Evolutionary conservation across 2,113 vertebrate species (phyloP).

Genomic region (Ceyx margarethae): DNA sequence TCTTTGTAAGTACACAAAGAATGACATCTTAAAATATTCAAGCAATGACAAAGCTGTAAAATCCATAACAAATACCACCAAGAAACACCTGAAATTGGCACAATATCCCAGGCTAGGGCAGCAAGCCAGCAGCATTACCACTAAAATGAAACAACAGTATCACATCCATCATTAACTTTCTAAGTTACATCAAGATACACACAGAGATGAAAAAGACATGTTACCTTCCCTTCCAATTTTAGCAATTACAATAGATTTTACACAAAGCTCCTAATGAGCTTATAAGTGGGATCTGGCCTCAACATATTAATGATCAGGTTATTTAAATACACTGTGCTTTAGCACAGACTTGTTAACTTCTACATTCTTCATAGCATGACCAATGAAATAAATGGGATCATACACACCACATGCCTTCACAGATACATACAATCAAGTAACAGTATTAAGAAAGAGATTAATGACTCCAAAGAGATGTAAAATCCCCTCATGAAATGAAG

Average conservation of each 20-base stretch:
- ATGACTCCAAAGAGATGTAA: neutral
- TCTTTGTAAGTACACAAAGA: neutral
- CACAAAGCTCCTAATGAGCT: neutral
- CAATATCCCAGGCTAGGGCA: neutral
- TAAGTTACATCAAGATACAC: neutral
- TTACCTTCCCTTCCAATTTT: neutral
- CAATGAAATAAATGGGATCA: accelerated
- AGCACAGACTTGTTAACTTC: neutral
- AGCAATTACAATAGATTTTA: neutral
- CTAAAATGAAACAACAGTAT: neutral
- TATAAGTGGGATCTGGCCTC: neutral
- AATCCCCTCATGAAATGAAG: neutral
- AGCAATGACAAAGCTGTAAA: neutral
- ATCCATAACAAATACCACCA: neutral
- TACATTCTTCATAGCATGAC: neutral
- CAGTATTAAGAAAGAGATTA: neutral
- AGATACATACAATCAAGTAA: neutral
- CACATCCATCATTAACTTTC: neutral
- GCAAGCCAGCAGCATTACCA: neutral
- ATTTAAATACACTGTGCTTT: neutral
- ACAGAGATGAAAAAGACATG: neutral
- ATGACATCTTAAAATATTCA: neutral
- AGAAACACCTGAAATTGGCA: neutral
- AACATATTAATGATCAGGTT: neutral
- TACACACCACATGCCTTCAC: neutral